A percentile compares a stretch with the other conserved stretches of the same genome.
phyloP scores from a whole-genome alignment of 2,888 invertebrate species.

The Esperia sulphurella region DNA sequence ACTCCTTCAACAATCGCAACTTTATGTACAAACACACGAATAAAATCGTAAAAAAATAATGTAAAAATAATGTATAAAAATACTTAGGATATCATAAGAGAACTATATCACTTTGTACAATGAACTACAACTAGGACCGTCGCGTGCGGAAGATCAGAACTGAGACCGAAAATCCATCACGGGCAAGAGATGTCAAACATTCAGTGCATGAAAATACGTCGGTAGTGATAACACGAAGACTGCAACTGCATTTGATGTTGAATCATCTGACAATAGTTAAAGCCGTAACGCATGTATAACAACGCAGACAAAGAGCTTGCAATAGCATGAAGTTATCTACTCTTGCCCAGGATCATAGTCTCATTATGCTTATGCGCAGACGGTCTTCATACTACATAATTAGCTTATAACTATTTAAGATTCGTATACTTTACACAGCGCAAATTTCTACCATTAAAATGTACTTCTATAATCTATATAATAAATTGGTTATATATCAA shows the following conservation, averaged over 20 bases:
- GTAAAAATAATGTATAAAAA: slow-evolving; percentile 78
- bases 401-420: slow-evolving; percentile 49
- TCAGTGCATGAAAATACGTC: background rate
- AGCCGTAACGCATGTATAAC: too few relatives aligned
- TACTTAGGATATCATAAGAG: slow-evolving; percentile 76
- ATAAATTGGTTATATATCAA: slow-evolving; percentile 42
- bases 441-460: slow-evolving; percentile 54
- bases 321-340: background rate
- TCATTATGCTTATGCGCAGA: slow-evolving; percentile 37
- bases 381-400: slow-evolving; percentile 32
- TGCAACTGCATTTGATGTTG: too few relatives aligned
- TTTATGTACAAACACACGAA: slow-evolving; percentile 65
- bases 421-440: slow-evolving; percentile 75
- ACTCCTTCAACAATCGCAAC: slow-evolving; percentile 51
- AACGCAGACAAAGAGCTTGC: too few relatives aligned
- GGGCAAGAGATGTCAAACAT: slow-evolving; percentile 1
- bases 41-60: slow-evolving; percentile 76
- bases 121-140: slow-evolving; percentile 62
- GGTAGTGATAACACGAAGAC: too few relatives aligned
- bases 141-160: slow-evolving; percentile 57
- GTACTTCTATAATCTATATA: slow-evolving; percentile 50
- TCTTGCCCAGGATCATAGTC: slow-evolving; percentile 23
- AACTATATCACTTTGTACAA: slow-evolving; percentile 79
- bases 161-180: slow-evolving; percentile 24
- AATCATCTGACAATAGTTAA: too few relatives aligned